Evolutionary conservation across 1,140 invertebrate genomes (phyloP), one percentile per base, ranked within the genome.

Genomic region (Formica exsecta): DNA sequence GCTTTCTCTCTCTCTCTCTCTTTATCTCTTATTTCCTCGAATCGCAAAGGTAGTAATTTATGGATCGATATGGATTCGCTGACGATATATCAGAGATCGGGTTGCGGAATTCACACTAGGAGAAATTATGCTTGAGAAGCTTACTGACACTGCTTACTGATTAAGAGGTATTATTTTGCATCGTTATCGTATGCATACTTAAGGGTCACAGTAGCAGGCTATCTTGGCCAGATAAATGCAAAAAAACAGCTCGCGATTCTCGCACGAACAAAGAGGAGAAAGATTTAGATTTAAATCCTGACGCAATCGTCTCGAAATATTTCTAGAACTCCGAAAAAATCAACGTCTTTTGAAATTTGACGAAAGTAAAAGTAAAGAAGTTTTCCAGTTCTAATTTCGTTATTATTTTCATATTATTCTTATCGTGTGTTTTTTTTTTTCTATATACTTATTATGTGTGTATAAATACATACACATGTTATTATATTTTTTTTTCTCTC

Each of bases 161-260:
- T 90, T 87, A 90, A 90, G 86, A 76, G 22, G 76, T 83, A 90
- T 90, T 90, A 90, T 90, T 90, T 90, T 90, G 76, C 89, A 90
- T 90, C 86, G 75, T 89, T 90, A 90, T 90, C 89, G 22, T 59
- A n/a, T 44, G 59, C 80, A 90, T 38, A 44, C 81, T 89, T 80
- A 87, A 85, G 87, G 89, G 90, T 91, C 90, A 91, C 80, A 91
- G 61, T 84, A 87, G 25, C 86, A 91, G 84, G 84, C 89, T 84
- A 87, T 88, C 90, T 91, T 87, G 64, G 57, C 25, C 61, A 90
- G 89, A 91, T 91, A 91, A 91, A 71, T 54, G 59, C 11, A 89
- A 86, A 89, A 89, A 88, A 88, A 83, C 22, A 89, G 7, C 5
- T 68, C 11, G 22, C 38, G 9, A 83, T n/a, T 19, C 38, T 57